These are phyloP conservation scores for Hylaeus anthracinus DNA, from an alignment of 1,140 invertebrate species.

Conservation along the genomic window DNA sequence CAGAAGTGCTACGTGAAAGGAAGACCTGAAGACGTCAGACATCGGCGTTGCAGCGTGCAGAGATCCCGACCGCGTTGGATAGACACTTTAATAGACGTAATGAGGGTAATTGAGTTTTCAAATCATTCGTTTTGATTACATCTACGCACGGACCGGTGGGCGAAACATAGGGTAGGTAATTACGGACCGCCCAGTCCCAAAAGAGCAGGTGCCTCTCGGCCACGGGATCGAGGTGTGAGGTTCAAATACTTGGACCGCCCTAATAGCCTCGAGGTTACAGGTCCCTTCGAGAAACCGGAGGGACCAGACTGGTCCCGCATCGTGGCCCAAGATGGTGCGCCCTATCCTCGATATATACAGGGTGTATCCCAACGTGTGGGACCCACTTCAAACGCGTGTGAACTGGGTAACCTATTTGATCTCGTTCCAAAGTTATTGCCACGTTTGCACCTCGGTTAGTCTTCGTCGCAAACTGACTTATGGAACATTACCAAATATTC, in stretches of 20 bases:
- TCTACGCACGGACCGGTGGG: constrained; percentile 71
- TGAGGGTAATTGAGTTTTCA: constrained; percentile 80
- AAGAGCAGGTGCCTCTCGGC: constrained; percentile 79
- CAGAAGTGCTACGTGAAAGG: not conserved
- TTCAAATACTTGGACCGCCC: constrained; percentile 79
- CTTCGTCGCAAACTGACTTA: no score
- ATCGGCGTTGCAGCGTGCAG: constrained; percentile 1
- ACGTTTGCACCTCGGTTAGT: no score
- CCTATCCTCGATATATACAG: constrained; percentile 13
- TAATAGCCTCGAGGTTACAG: constrained; percentile 78
- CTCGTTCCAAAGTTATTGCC: no score
- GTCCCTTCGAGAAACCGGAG: constrained; percentile 69
- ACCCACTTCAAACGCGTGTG: no score
- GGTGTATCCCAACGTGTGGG: not conserved
- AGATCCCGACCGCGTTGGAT: constrained; percentile 52
- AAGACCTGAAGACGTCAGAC: constrained; percentile 1
- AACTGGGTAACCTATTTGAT: no score
- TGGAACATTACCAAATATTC: no score
- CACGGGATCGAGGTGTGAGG: constrained; percentile 78
- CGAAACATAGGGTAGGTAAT: constrained; percentile 76
- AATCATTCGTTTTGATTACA: constrained; percentile 80
- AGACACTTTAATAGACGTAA: constrained; percentile 75
- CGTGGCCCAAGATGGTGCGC: not conserved
- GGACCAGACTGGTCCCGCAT: constrained; percentile 33
- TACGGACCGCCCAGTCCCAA: constrained; percentile 79